Evolutionary conservation across 2,797 vertebrate species (phyloP), one percentile per base, ranked within the genome.

Genomic region (Hyperoplus lanceolatus): DNA sequence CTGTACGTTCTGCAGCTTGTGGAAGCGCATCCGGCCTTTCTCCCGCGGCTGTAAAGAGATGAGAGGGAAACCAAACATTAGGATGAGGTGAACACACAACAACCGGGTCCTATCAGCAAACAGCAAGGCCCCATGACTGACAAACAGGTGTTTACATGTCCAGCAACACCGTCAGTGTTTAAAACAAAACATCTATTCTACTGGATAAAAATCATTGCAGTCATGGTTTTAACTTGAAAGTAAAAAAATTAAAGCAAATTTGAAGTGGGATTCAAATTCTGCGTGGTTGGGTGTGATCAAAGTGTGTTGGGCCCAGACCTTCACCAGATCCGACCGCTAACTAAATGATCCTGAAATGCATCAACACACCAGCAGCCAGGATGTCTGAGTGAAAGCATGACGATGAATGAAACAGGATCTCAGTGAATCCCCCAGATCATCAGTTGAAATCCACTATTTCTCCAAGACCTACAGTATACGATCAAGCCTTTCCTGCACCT

Each of bases 1-100:
- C 95, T 98, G 98, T 3, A 99, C 98, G 0, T 99, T 99, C 95
- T 99, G 98, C 85, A 99, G 94, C 75, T 98, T 98, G 94, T 99
- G 98, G 94, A 98, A 99, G 10, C 98, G 97, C 97, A 99, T 98
- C 58, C 97, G 93, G 2, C 98, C 98, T 80, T 98, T 99, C 90
- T 99, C 97, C 48, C 90, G 85, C 4, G 95, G 94, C 96, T 96
- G 90, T 0, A 70, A 29, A 85, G 58, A 85, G 79, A 62, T 12
- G 29, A 85, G 69, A 84, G 9, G 29, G 42, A 83, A 3, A 43
- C 0, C 9, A 1, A 50, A 58, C 49, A 65, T 89, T 21, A 91
- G 63, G 15, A 66, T 9, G 16, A 68, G 53, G 57, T 29, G 4
- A 29, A 64, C 29, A 5, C 8, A 6, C 0, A 41, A 6, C 29